These are phyloP conservation scores for Tholera decimalis DNA, from an alignment of 2,888 invertebrate species.

Conservation along the genomic window DNA sequence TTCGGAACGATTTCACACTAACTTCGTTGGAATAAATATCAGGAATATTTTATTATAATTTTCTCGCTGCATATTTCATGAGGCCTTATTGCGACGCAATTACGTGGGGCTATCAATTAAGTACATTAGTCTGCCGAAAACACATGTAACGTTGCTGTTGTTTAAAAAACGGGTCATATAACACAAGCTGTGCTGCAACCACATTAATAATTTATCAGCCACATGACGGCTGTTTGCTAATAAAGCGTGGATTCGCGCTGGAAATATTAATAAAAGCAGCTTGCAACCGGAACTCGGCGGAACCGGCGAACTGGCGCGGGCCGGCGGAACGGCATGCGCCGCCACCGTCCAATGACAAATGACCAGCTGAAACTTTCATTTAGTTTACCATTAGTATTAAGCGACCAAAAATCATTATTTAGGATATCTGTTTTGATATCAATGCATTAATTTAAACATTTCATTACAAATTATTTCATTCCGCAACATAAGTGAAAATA, in stretches of 20 bases:
- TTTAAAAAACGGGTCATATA: constrained; percentile 82
- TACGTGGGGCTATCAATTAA: constrained; percentile 48
- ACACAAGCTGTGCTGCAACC: constrained; percentile 86
- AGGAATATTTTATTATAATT: constrained; percentile 52
- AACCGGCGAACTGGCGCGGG: constrained; percentile 68
- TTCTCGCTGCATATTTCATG: constrained; percentile 51
- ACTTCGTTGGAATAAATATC: constrained; percentile 53
- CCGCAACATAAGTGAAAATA: too few relatives aligned
- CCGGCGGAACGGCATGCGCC: constrained; percentile 65
- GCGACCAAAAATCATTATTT: constrained; percentile 68
- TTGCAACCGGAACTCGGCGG: constrained; percentile 85
- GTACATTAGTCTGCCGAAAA: constrained; percentile 64
- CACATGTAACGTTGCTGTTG: constrained; percentile 66
- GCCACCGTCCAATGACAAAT: constrained; percentile 85
- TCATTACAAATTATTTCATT: too few relatives aligned
- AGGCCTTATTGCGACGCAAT: constrained; percentile 41
- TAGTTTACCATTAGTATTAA: constrained; percentile 86
- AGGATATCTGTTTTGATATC: constrained; percentile 21
- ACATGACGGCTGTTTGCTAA: constrained; percentile 91
- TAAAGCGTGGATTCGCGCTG: constrained; percentile 90
- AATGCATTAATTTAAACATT: background rate
- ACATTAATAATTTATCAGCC: constrained; percentile 91
- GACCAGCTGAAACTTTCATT: constrained; percentile 87
- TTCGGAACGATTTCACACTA: constrained; percentile 47
- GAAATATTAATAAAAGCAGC: constrained; percentile 91